phyloP scores from a whole-genome alignment of 2,113 vertebrate species.

The Vulpes lagopus region DNA sequence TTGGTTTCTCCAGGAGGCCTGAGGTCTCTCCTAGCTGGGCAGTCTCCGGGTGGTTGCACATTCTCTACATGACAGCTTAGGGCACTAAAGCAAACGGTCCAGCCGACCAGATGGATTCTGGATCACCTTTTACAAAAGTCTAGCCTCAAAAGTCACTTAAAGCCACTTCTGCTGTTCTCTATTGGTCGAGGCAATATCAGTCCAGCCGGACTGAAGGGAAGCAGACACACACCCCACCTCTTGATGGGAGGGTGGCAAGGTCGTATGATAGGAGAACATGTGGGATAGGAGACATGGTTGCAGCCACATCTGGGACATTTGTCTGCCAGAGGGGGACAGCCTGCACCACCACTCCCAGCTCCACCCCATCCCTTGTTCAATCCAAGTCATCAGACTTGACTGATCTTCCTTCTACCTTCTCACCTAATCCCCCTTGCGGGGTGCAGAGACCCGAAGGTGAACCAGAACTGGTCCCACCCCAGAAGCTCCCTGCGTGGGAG shows the following conservation, averaged over 20 bases:
- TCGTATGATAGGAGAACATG: background rate
- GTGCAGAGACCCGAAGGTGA: background rate
- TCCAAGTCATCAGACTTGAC: background rate
- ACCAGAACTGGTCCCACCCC: background rate
- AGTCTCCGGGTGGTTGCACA: background rate
- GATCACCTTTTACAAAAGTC: background rate
- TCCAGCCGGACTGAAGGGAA: background rate
- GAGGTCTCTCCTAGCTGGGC: background rate
- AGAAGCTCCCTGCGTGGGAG: background rate
- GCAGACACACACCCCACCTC: background rate
- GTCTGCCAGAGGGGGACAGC: background rate
- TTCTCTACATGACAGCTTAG: background rate
- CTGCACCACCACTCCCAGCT: background rate
- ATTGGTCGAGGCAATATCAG: background rate
- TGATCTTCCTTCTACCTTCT: background rate
- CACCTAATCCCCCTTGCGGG: background rate
- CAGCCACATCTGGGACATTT: background rate
- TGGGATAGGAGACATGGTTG: background rate
- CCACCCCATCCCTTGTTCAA: background rate
- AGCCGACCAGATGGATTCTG: background rate
- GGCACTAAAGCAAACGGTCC: background rate
- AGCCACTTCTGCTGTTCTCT: background rate
- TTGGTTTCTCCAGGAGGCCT: background rate
- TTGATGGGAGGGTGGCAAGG: background rate
- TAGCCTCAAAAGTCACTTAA: conserved; percentile 18